Evolutionary conservation across 2,888 invertebrate genomes (phyloP), one percentile per base, ranked within the genome.

Genomic region (Chirona hameri): DNA sequence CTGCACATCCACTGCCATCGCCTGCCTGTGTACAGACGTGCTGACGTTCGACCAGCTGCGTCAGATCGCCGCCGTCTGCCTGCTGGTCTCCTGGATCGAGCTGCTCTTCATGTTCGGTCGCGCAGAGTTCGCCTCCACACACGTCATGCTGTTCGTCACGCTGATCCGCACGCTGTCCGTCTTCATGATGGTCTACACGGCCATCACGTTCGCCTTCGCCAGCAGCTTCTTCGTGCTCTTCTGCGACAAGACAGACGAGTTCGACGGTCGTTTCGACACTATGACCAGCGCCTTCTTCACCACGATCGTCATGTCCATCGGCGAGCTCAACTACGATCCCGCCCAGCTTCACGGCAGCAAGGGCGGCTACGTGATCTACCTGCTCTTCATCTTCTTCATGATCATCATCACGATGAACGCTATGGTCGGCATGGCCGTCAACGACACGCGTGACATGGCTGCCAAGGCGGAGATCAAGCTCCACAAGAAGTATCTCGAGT

Each of bases 371-470:
- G 48, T 29, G 55, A 52, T 69, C 76, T 69, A 76, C 82, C 4
- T 82, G 31, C 72, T 48, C 72, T 48, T 69, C 82, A 27, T 65
- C 69, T 65, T 60, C 69, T 65, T 60, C 69, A 82, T 60, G 31
- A 31, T 82, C 82, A 82, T 60, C 82, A 69, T 60, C 82, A 82
- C 39, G 24, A 82, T 82, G 65, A 82, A 39, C 82, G 69, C 48
- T 46, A 82, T 82, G 65, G 46, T 82, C 69, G 69, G 76, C 24
- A 76, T 76, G 46, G 76, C 76, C 76, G 76, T 76, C 76, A 76
- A 76, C 39, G 76, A 76, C 76, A 76, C 76, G 76, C 76, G 76
- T 39, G 46, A 76, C 46, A 76, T 76, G 76, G 76, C 39, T 7
- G 46, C 39, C 39, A 18, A 39, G 4, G 76, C 76, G 21, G 24